Evolutionary conservation across 2,888 invertebrate genomes (phyloP).

Genomic region (Dryadula phaetusa): DNA sequence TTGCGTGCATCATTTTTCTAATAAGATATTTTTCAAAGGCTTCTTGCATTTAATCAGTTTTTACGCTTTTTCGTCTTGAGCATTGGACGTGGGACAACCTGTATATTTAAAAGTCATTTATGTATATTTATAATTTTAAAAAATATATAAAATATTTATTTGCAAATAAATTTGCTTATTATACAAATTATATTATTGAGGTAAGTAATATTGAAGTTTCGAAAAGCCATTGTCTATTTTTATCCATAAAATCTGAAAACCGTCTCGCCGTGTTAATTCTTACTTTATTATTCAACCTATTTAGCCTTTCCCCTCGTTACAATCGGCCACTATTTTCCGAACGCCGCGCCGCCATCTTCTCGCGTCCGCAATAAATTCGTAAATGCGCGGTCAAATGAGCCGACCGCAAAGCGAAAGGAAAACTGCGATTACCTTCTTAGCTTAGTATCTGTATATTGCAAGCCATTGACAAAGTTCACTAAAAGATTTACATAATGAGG

Average conservation of each 20-base stretch:
- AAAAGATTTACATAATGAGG: background rate
- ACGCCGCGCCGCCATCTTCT: conserved; percentile 64
- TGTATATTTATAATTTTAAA: background rate
- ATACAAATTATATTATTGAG: too few relatives aligned
- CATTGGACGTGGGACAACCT: background rate
- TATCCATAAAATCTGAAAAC: conserved; percentile 38
- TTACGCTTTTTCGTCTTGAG: background rate
- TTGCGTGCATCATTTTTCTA: conserved; percentile 45
- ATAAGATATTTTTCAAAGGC: conserved; percentile 30
- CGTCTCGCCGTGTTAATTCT: conserved; percentile 54
- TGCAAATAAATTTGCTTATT: too few relatives aligned
- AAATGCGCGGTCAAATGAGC: conserved; percentile 66
- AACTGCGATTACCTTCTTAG: conserved; percentile 33
- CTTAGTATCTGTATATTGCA: background rate
- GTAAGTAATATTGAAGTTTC: too few relatives aligned
- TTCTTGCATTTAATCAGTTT: background rate
- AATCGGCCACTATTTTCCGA: conserved; percentile 68
- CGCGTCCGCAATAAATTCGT: conserved; percentile 66
- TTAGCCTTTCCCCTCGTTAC: conserved; percentile 71
- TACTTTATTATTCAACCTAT: conserved; percentile 73
- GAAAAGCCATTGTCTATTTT: conserved; percentile 6
- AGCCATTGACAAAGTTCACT: conserved; percentile 18
- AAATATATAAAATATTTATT: background rate
- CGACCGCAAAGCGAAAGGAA: conserved; percentile 62
- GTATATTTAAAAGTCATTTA: background rate